Evolutionary conservation across 2,797 vertebrate genomes (phyloP).

Genomic region (Phataginus tetradactyla): DNA sequence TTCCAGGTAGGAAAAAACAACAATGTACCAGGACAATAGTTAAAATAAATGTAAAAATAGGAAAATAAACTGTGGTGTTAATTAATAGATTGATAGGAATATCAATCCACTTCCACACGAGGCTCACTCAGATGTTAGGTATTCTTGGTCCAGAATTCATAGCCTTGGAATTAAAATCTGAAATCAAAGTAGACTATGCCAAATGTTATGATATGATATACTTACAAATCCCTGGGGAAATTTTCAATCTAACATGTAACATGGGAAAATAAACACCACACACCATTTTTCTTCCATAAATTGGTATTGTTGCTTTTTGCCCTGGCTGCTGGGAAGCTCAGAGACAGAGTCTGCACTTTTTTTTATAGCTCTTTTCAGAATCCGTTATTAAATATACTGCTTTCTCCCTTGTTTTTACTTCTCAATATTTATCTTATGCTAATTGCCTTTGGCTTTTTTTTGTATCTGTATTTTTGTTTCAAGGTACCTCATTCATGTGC

Average conservation of each 20-base stretch:
- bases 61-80: background rate
- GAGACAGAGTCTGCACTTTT: background rate
- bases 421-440: background rate
- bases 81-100: background rate
- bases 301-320: background rate
- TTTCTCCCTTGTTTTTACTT: background rate
- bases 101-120: background rate
- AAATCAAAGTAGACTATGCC: background rate
- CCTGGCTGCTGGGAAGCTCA: background rate
- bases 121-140: background rate
- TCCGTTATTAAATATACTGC: background rate
- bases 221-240: background rate
- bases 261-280: background rate
- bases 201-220: background rate
- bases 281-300: background rate
- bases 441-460: background rate
- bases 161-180: slow-evolving; percentile 6
- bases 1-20: background rate
- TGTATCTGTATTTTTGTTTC: background rate
- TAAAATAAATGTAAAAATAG: background rate
- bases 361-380: background rate
- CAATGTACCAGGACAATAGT: background rate
- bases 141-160: background rate
- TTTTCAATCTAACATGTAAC: background rate
- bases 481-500: background rate